These are phyloP conservation scores for Borostomias antarcticus DNA, from an alignment of 2,797 vertebrate species.

Conservation along the genomic window DNA sequence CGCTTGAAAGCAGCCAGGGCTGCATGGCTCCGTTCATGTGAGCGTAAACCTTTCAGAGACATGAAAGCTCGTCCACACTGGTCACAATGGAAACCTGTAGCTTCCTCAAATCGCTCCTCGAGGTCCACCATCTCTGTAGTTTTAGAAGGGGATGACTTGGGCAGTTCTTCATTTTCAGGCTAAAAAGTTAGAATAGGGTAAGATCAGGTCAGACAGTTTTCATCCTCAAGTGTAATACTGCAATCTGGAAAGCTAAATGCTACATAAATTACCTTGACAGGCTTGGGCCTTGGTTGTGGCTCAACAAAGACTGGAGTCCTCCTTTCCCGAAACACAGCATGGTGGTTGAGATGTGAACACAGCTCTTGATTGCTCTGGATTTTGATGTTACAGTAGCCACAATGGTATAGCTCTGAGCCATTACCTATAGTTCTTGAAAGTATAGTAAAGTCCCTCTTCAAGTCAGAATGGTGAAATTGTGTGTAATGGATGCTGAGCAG, in stretches of 20 bases:
- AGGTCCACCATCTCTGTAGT: slow-evolving; percentile 27
- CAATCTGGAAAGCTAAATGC: not conserved
- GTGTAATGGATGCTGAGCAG: slow-evolving; percentile 86
- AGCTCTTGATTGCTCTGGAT: slow-evolving; percentile 80
- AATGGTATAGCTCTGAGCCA: slow-evolving; percentile 77
- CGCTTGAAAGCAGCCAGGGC: slow-evolving; percentile 83
- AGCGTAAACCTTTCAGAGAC: slow-evolving; percentile 87
- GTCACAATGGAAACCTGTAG: slow-evolving; percentile 77
- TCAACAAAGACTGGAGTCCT: slow-evolving; percentile 68
- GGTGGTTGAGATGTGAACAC: slow-evolving; percentile 80
- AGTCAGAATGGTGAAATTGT: slow-evolving; percentile 77
- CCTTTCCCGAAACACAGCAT: slow-evolving; percentile 77
- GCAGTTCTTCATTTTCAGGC: slow-evolving; percentile 15
- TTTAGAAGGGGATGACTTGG: not conserved
- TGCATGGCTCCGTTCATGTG: slow-evolving; percentile 88
- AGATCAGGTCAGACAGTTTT: not conserved
- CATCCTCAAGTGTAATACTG: not conserved
- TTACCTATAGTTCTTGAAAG: slow-evolving; percentile 61
- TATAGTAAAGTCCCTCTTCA: slow-evolving; percentile 82
- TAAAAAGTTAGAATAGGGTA: slow-evolving; percentile 73
- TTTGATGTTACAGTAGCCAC: slow-evolving; percentile 78
- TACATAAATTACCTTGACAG: slow-evolving; percentile 76
- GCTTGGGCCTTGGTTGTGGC: slow-evolving; percentile 71
- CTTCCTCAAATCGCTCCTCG: slow-evolving; percentile 30
- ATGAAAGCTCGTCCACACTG: slow-evolving; percentile 84